Percentiles rank a stretch among this genome's conserved stretches.
These are phyloP conservation scores for Plebejus melissa DNA, from an alignment of 2,888 invertebrate species.

Conservation along the genomic window DNA sequence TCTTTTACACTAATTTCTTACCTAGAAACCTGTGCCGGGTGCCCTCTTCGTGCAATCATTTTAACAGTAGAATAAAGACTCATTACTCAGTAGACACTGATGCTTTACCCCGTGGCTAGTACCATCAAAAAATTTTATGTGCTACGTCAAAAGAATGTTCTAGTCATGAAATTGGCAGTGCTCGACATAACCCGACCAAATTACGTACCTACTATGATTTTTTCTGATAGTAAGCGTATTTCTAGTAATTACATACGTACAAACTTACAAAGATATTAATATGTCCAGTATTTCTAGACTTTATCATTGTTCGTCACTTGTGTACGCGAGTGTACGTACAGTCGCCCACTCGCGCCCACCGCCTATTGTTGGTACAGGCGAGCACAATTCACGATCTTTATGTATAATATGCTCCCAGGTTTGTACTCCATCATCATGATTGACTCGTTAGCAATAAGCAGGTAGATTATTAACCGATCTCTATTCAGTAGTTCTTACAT, in stretches of 20 bases:
- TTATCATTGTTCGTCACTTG: neutral
- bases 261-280: neutral
- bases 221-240: too few species aligned
- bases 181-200: too few species aligned
- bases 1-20: neutral
- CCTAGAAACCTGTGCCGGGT: too few species aligned
- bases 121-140: too few species aligned
- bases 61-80: too few species aligned
- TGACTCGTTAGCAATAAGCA: neutral
- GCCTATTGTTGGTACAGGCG: slow-evolving; percentile 24
- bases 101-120: too few species aligned
- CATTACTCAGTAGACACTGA: too few species aligned
- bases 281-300: neutral
- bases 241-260: neutral
- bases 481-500: neutral
- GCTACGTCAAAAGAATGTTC: too few species aligned
- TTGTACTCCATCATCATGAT: neutral
- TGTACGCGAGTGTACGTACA: slow-evolving; percentile 15
- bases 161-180: too few species aligned
- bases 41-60: too few species aligned
- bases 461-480: neutral
- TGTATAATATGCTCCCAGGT: neutral
- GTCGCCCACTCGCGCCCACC: slow-evolving; percentile 29
- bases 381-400: slow-evolving; percentile 6
- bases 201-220: too few species aligned